phyloP scores from a whole-genome alignment of 2,797 vertebrate species.

The Anas acuta region DNA sequence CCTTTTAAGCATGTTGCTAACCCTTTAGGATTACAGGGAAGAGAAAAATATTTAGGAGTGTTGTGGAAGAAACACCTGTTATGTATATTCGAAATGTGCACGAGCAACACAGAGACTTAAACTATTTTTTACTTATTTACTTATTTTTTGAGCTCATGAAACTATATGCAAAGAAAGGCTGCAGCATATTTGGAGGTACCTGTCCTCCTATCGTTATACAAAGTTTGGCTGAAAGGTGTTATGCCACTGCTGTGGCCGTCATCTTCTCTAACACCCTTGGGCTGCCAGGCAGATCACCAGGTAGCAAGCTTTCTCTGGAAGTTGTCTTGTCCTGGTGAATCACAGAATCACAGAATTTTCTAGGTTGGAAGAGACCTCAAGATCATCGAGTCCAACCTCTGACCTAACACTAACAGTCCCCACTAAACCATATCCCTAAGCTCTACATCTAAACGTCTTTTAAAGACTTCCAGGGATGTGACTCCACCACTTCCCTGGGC shows the following conservation, averaged over 20 bases:
- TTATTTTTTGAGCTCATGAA: not conserved
- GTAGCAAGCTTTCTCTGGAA: not conserved
- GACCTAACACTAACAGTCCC: too few relatives aligned
- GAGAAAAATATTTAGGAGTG: not conserved
- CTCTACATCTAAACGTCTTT: too few relatives aligned
- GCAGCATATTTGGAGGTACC: not conserved
- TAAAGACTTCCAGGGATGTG: too few relatives aligned
- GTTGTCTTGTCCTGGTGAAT: not conserved
- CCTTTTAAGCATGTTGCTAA: not conserved
- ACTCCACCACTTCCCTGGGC: too few relatives aligned
- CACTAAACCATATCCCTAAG: too few relatives aligned
- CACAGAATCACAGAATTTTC: too few relatives aligned
- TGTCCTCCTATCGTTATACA: not conserved
- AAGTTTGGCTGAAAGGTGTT: not conserved
- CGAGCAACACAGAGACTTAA: not conserved
- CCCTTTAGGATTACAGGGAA: not conserved
- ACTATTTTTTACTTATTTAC: not conserved
- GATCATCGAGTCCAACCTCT: too few relatives aligned
- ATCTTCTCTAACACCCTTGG: not conserved
- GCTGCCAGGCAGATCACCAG: not conserved
- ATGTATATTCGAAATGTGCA: not conserved
- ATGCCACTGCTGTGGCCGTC: not conserved
- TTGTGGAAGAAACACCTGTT: not conserved
- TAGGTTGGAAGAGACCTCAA: too few relatives aligned
- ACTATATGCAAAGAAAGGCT: not conserved